A percentile compares a stretch with the other conserved stretches of the same genome.
These are phyloP conservation scores for Ischnura elegans DNA, from an alignment of 2,888 invertebrate genomes.

Conservation along the genomic window DNA sequence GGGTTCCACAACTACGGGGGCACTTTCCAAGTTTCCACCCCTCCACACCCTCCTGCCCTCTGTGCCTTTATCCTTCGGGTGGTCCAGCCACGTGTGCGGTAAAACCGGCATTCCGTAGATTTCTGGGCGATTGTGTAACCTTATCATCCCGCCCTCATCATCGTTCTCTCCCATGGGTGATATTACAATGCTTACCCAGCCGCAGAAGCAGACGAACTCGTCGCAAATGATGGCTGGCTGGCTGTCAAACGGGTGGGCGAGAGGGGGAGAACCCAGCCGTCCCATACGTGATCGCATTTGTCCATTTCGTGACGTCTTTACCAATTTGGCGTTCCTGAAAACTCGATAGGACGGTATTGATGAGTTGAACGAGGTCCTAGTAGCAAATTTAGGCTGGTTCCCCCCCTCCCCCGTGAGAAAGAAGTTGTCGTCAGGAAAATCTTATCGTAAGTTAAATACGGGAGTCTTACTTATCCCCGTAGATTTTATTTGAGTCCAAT, in stretches of 20 bases:
- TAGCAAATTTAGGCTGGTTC: background rate
- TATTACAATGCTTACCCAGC: background rate
- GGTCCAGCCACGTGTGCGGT: slow-evolving; percentile 9
- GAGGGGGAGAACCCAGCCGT: background rate
- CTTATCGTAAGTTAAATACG: too few species aligned
- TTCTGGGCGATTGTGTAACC: slow-evolving; percentile 4
- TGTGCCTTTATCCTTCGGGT: background rate
- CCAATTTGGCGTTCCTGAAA: background rate
- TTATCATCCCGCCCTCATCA: slow-evolving; percentile 17
- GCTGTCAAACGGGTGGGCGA: slow-evolving; percentile 9
- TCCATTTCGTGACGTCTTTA: background rate
- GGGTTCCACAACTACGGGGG: background rate
- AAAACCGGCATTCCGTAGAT: background rate
- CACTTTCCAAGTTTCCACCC: too few species aligned
- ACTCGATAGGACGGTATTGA: background rate
- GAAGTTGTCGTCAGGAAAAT: too few species aligned
- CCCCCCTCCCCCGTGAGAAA: too few species aligned
- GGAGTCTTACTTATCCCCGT: too few species aligned
- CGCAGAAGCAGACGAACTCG: background rate
- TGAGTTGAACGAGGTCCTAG: background rate
- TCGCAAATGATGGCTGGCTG: slow-evolving; percentile 5
- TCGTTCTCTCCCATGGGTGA: background rate
- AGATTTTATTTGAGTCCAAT: too few species aligned
- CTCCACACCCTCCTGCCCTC: too few species aligned
- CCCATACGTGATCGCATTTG: slow-evolving; percentile 17